A percentile compares a stretch with the other conserved stretches of the same genome.
Evolutionary conservation across 2,113 vertebrate species (phyloP).

Genomic region (Anser brachyrhynchus): DNA sequence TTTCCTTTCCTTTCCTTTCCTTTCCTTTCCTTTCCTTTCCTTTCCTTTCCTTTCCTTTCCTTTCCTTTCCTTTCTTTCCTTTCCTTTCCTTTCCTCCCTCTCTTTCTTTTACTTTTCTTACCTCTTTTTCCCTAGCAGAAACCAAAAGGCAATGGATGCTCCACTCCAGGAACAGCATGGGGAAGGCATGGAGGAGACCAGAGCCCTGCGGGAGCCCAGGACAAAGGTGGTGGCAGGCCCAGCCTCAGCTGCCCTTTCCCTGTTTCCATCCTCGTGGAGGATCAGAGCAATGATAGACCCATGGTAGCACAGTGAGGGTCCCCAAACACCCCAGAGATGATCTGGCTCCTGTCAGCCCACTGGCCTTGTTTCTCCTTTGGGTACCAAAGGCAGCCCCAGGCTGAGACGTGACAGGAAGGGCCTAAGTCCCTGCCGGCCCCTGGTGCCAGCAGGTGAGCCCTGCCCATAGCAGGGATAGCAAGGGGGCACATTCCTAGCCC

Average conservation of each 20-base stretch:
- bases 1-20: no score
- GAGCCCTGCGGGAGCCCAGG: not conserved
- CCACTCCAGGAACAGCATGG: fast-evolving
- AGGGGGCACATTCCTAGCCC: not conserved
- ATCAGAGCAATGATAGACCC: not conserved
- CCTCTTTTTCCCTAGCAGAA: not conserved
- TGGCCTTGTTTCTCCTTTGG: not conserved
- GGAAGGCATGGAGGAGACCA: not conserved
- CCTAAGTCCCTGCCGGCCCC: not conserved
- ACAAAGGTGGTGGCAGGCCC: not conserved
- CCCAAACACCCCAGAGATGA: not conserved
- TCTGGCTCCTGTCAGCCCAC: not conserved
- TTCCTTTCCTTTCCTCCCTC: not conserved
- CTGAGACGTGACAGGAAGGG: not conserved
- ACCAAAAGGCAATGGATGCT: not conserved
- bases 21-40: no score
- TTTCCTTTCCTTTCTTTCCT: no score
- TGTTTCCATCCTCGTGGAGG: not conserved
- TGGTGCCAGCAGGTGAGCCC: not conserved
- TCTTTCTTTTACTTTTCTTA: no score
- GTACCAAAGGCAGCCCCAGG: not conserved
- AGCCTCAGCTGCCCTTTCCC: not conserved
- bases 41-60: not conserved
- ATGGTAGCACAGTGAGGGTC: not conserved
- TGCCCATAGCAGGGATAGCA: not conserved